phyloP scores from a whole-genome alignment of 2,888 invertebrate genomes.

The Synanthedon andrenaeformis region DNA sequence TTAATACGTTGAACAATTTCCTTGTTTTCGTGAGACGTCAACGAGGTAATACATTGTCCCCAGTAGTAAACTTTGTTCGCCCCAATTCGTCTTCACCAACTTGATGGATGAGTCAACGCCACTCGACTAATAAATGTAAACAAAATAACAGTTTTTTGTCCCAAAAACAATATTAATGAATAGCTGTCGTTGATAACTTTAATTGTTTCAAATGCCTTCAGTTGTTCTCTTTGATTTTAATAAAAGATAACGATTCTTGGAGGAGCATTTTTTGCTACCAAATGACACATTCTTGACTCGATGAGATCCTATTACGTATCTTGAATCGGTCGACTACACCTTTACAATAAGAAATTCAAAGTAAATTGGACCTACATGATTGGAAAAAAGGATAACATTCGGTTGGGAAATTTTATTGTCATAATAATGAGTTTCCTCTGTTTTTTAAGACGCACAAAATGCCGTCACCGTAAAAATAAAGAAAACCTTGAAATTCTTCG shows the following conservation, averaged over 20 bases:
- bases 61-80: conserved; percentile 19
- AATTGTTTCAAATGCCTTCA: conserved; percentile 49
- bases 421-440: conserved; percentile 8
- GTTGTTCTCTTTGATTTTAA: conserved; percentile 34
- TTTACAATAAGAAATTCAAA: background rate
- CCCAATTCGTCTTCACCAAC: conserved; percentile 50
- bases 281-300: conserved; percentile 32
- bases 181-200: conserved; percentile 43
- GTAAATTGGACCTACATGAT: background rate
- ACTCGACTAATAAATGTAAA: conserved; percentile 66
- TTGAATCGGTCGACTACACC: conserved; percentile 9
- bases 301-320: conserved; percentile 17
- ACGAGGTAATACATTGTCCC: conserved; percentile 9
- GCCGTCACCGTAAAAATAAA: conserved; percentile 35
- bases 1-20: background rate
- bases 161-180: conserved; percentile 54
- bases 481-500: conserved; percentile 30
- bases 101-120: conserved; percentile 59
- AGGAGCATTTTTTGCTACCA: conserved; percentile 24
- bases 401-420: conserved; percentile 2
- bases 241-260: conserved; percentile 26
- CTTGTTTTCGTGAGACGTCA: background rate
- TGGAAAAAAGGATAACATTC: conserved; percentile 8
- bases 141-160: conserved; percentile 56
- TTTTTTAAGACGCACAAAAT: conserved; percentile 25